These are phyloP conservation scores for Centruroides sculpturatus DNA, from an alignment of 1,140 invertebrate genomes.

Conservation along the genomic window DNA sequence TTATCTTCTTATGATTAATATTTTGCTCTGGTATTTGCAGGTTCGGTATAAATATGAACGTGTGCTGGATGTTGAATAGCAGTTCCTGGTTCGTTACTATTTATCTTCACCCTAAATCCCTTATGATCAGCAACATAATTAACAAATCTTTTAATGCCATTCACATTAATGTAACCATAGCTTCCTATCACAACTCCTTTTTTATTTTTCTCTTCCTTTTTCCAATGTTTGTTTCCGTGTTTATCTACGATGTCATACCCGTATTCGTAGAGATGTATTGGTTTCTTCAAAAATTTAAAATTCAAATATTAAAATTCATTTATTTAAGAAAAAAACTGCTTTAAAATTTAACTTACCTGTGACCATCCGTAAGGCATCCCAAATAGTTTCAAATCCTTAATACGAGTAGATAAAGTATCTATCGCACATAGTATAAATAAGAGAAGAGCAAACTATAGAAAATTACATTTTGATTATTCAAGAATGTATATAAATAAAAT, in stretches of 20 bases:
- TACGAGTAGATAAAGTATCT: too few relatives aligned
- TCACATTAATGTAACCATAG: slow-evolving; percentile 3
- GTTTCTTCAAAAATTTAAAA: neutral
- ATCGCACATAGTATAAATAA: too few relatives aligned
- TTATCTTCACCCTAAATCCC: slow-evolving; percentile 7
- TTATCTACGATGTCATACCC: slow-evolving; percentile 11
- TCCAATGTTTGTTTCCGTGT: slow-evolving; percentile 6
- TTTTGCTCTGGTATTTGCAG: neutral
- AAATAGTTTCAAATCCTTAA: too few relatives aligned
- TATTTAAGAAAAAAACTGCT: too few relatives aligned
- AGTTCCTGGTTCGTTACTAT: slow-evolving; percentile 11
- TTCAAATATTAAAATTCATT: too few relatives aligned
- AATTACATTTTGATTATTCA: too few relatives aligned
- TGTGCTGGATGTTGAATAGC: slow-evolving; percentile 3
- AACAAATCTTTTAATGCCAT: slow-evolving; percentile 3
- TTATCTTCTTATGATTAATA: too few relatives aligned
- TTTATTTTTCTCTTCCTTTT: slow-evolving; percentile 1
- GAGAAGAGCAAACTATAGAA: too few relatives aligned
- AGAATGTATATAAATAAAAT: too few relatives aligned
- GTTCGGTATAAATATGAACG: slow-evolving; percentile 5
- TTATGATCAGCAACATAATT: slow-evolving; percentile 9
- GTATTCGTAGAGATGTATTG: slow-evolving; percentile 6
- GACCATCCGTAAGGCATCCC: too few relatives aligned
- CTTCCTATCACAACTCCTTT: slow-evolving; percentile 2
- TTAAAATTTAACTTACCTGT: too few relatives aligned